These are phyloP conservation scores for Sciurus carolinensis DNA, from an alignment of 2,797 vertebrate species.

Conservation along the genomic window DNA sequence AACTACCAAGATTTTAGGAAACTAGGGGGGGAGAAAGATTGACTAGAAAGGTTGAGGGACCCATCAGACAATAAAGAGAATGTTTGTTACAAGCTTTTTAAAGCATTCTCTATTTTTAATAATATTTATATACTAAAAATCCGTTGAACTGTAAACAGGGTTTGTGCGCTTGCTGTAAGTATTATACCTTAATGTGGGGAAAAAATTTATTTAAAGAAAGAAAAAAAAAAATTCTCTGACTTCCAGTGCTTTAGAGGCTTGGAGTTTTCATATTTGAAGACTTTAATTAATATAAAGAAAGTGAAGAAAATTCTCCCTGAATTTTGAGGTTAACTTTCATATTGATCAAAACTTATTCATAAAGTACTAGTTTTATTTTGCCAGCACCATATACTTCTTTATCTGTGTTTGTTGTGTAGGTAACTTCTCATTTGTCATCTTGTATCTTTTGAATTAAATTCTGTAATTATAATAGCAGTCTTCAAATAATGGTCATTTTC, in stretches of 20 bases:
- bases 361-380: slow-evolving; percentile 18
- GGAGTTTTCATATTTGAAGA: slow-evolving; percentile 56
- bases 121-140: slow-evolving; percentile 18
- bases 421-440: background rate
- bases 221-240: background rate
- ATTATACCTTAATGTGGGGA: background rate
- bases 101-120: slow-evolving; percentile 22
- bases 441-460: slow-evolving; percentile 54
- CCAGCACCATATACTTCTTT: background rate
- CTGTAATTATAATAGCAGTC: slow-evolving; percentile 25
- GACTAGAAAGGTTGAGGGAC: background rate
- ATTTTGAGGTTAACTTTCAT: slow-evolving; percentile 6
- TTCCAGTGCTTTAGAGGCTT: background rate
- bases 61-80: background rate
- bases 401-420: slow-evolving; percentile 28
- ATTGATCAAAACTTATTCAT: slow-evolving; percentile 19
- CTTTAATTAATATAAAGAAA: slow-evolving; percentile 29
- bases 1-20: background rate
- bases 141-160: background rate
- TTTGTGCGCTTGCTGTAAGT: slow-evolving; percentile 1
- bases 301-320: background rate
- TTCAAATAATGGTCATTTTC: background rate
- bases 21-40: background rate
- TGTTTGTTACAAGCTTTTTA: slow-evolving; percentile 4
- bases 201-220: background rate